Base-by-base conservation (phyloP, 2,113 vertebrate genomes). In the Carassius auratus region DNA sequence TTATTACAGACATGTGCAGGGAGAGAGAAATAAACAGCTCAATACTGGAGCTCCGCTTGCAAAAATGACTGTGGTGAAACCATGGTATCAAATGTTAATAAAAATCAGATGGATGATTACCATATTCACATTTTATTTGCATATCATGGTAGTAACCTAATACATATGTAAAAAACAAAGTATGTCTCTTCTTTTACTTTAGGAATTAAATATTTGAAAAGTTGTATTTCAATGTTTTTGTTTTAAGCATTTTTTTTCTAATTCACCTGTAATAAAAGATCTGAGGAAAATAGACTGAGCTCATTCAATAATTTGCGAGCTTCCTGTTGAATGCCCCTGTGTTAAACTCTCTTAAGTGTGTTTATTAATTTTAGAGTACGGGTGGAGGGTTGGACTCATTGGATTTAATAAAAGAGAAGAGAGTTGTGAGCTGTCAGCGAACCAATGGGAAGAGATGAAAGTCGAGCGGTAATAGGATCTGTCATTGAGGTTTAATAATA, bases 401-500 rank as follows among this genome's bases (percentile, higher is more conserved):
- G 38, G 6, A 88, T 87, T 89, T 92, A 91, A 92, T 90, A 92
- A 86, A 81, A 86, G 85, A 91, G 89, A 90, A 90, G 89, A 91
- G 91, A 90, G 89, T 92, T 86, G 88, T 81, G 89, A 92, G 90
- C 92, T 90, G 87, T 90, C 87, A 89, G 76, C 50, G 76, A 81
- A 84, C 76, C 64, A 88, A 78, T 52, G 12, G 64, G 81, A 74
- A 5, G 19, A 45, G 12, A 81, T 81, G 85, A 87, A 84, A 86
- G 88, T 88, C 80, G 74, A 80, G 85, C 91, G 89, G 89, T 92
- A 93, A 92, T 91, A 91, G 94, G 90, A 92, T 92, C 92, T 93
- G 92, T 94, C 92, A 89, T 86, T 92, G 90, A 45, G 76, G 85
- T 90, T 93, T 93, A 93, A 92, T 94, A 93, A 91, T 80, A 88